Conservation (phyloP, 1,140 invertebrate species). For the Manduca sexta region DNA sequence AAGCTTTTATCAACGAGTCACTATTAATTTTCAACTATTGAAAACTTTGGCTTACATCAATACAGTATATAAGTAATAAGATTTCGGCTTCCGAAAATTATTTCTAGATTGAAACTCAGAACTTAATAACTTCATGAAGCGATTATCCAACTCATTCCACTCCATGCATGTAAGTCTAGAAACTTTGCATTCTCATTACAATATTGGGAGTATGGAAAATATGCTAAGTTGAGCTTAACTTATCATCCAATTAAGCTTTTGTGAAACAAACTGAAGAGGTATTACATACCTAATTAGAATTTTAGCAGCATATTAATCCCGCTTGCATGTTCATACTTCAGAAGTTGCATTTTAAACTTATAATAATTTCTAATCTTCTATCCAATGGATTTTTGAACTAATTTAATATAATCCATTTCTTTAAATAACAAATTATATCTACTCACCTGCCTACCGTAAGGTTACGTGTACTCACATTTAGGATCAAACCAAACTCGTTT, state of each 20-base stretch:
- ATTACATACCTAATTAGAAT: conserved; percentile 18
- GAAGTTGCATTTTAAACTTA: no score
- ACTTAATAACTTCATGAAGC: conserved; percentile 23
- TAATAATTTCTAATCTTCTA: no score
- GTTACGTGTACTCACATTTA: no score
- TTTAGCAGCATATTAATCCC: neutral
- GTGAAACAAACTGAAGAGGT: conserved; percentile 20
- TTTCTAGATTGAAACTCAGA: conserved; percentile 15
- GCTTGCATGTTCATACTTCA: no score
- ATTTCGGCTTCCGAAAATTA: conserved; percentile 5
- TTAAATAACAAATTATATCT: no score
- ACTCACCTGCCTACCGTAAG: no score
- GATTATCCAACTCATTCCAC: conserved; percentile 32
- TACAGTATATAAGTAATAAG: neutral
- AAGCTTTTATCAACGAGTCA: no score
- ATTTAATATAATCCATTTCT: no score
- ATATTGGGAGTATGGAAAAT: conserved; percentile 33
- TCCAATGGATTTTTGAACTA: no score
- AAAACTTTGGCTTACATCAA: no score
- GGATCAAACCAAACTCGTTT: no score
- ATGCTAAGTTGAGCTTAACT: conserved; percentile 31
- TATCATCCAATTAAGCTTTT: conserved; percentile 26
- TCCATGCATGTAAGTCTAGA: conserved; percentile 28
- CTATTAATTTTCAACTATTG: no score
- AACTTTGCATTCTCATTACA: conserved; percentile 42